These are phyloP conservation scores for Pedionomus torquatus DNA, from an alignment of 2,113 vertebrate genomes.

Conservation along the genomic window DNA sequence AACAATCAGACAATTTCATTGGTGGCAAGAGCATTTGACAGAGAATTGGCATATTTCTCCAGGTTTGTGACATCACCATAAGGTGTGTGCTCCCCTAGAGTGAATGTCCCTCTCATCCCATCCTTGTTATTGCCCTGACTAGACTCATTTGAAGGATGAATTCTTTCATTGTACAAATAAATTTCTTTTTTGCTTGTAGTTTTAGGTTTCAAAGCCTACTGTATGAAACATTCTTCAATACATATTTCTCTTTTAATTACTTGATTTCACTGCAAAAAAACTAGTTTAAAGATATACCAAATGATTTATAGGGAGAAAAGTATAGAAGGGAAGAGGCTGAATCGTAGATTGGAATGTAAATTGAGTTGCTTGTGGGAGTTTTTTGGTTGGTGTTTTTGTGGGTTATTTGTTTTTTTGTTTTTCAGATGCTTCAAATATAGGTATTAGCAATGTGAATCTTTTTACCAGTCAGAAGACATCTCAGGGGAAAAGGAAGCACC, in stretches of 20 bases:
- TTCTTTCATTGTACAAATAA: not conserved
- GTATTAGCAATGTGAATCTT: not conserved
- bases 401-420: not conserved
- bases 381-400: not conserved
- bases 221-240: not conserved
- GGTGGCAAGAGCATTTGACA: not conserved
- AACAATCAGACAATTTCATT: not conserved
- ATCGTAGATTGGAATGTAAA: not conserved
- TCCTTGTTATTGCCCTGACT: not conserved
- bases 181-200: not conserved
- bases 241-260: not conserved
- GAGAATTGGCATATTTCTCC: not conserved
- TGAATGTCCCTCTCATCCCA: not conserved
- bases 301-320: not conserved
- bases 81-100: not conserved
- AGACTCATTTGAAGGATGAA: not conserved
- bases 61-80: not conserved
- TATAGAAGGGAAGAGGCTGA: not conserved
- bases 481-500: not conserved
- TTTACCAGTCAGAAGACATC: not conserved
- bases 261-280: not conserved
- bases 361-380: not conserved
- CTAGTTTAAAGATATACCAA: not conserved
- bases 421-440: not conserved
- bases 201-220: not conserved